These are phyloP conservation scores for Hylia prasina DNA, from an alignment of 2,113 vertebrate genomes.

Conservation along the genomic window DNA sequence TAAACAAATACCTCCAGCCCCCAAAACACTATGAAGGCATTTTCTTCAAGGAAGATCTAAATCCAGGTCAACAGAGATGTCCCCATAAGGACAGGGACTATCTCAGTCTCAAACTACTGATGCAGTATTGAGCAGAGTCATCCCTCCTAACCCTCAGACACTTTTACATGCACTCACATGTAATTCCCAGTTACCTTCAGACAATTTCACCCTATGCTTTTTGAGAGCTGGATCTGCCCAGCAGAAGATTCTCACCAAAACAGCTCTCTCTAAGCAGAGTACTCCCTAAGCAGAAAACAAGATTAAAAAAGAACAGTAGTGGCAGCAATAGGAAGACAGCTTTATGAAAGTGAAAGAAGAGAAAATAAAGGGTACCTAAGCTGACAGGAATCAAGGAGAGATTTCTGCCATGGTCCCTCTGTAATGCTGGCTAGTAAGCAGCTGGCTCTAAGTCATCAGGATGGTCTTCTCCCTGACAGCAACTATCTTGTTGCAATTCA, in stretches of 20 bases:
- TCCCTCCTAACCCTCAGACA: not conserved
- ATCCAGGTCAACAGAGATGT: not conserved
- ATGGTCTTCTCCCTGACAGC: not conserved
- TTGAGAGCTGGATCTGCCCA: not conserved
- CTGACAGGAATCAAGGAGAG: not conserved
- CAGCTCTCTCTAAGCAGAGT: not conserved
- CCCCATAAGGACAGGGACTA: not conserved
- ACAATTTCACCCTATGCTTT: not conserved
- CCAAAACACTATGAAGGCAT: not conserved
- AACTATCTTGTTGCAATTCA: not conserved
- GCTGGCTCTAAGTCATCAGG: not conserved
- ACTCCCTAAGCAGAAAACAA: slow-evolving; percentile 10
- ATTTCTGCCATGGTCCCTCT: not conserved
- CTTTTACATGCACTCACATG: not conserved
- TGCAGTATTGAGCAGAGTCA: not conserved
- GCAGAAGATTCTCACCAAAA: not conserved
- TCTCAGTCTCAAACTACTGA: not conserved
- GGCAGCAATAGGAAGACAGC: not conserved
- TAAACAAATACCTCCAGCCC: not conserved
- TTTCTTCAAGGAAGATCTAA: not conserved
- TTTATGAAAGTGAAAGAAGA: slow-evolving; percentile 48
- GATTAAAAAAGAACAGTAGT: slow-evolving; percentile 20
- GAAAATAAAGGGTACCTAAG: not conserved
- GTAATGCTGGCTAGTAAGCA: not conserved
- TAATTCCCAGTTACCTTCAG: not conserved